Evolutionary conservation across 2,113 vertebrate species (phyloP).

Genomic region (Fregetta grallaria): DNA sequence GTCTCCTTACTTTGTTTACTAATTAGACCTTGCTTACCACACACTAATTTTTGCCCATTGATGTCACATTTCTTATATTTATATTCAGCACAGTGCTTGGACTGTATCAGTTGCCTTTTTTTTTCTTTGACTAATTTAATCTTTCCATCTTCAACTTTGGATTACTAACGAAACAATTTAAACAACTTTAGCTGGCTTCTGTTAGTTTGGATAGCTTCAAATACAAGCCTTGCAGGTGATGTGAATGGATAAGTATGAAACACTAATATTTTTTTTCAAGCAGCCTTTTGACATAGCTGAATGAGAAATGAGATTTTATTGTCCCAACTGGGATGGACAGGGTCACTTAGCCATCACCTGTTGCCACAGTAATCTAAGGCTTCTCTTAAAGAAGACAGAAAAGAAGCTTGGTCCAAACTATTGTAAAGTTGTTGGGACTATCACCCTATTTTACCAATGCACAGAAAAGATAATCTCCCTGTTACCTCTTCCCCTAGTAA

Average conservation of each 20-base stretch:
- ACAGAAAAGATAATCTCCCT: not conserved
- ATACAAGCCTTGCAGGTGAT: not conserved
- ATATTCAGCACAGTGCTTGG: not conserved
- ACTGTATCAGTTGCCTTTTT: not conserved
- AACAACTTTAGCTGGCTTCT: not conserved
- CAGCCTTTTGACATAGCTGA: not conserved
- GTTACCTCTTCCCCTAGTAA: not conserved
- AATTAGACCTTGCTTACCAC: not conserved
- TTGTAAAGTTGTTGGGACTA: not conserved
- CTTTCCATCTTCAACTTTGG: not conserved
- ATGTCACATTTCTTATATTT: not conserved
- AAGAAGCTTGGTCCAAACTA: not conserved
- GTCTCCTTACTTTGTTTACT: not conserved
- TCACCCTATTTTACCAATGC: not conserved
- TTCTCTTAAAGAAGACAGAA: not conserved
- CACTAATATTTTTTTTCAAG: not conserved
- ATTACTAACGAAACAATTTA: not conserved
- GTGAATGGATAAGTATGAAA: not conserved
- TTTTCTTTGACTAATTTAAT: not conserved
- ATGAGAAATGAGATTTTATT: slow-evolving; percentile 12
- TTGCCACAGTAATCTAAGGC: not conserved
- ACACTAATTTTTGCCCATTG: not conserved
- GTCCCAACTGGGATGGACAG: not conserved
- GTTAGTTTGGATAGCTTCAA: not conserved
- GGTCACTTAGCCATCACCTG: not conserved